Evolutionary conservation across 2,888 invertebrate genomes (phyloP).

Genomic region (Azorinus chamasolen): DNA sequence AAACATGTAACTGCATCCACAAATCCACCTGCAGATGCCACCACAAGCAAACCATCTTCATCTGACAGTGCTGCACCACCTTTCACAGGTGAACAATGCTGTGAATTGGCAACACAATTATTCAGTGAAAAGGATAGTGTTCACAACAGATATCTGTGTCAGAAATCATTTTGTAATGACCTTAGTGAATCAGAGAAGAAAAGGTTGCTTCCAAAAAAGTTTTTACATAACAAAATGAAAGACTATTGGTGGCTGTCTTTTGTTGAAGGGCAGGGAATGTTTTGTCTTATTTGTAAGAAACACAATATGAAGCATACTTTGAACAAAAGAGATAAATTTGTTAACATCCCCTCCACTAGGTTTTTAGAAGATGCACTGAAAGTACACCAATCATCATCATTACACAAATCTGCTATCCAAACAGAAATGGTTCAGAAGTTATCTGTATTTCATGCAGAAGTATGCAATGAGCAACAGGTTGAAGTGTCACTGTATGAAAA

Average conservation of each 20-base stretch:
- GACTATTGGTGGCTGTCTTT: slow-evolving; percentile 32
- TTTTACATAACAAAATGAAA: not conserved
- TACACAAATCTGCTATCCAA: slow-evolving; percentile 12
- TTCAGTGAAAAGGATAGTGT: slow-evolving; percentile 9
- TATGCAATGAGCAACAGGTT: slow-evolving; percentile 14
- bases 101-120: not conserved
- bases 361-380: slow-evolving; percentile 18
- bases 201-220: slow-evolving; percentile 13
- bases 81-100: slow-evolving; percentile 12
- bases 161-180: not conserved
- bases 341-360: slow-evolving; percentile 8
- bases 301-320: slow-evolving; percentile 25
- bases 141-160: slow-evolving; percentile 3
- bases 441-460: slow-evolving; percentile 32
- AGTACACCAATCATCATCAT: slow-evolving; percentile 5
- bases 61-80: no score
- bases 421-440: slow-evolving; percentile 25
- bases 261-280: slow-evolving; percentile 34
- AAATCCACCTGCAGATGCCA: no score
- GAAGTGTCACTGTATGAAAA: slow-evolving; percentile 17
- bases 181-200: not conserved
- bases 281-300: slow-evolving; percentile 23
- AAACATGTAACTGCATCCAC: no score
- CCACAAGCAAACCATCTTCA: no score
- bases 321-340: slow-evolving; percentile 24